These are phyloP conservation scores for Apis mellifera DNA, from an alignment of 1,140 invertebrate species.

Conservation along the genomic window DNA sequence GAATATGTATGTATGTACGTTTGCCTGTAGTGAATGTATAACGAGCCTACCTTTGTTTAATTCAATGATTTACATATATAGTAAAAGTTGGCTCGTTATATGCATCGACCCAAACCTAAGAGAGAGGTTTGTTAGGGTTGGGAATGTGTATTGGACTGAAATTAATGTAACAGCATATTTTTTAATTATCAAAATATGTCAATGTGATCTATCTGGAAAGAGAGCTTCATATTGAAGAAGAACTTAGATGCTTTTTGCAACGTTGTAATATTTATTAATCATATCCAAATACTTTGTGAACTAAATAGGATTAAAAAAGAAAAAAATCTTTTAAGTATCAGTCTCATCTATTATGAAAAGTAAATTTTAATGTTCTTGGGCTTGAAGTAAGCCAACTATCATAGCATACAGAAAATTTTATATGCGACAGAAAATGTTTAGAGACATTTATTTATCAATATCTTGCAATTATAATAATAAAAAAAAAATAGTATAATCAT, in stretches of 20 bases:
- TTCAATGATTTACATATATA: conserved; percentile 62
- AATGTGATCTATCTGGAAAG: conserved; percentile 56
- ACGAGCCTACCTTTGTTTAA: conserved; percentile 62
- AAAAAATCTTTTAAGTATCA: conserved; percentile 57
- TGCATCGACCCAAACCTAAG: conserved; percentile 54
- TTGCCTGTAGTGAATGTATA: conserved; percentile 74
- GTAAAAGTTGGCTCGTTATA: conserved; percentile 57
- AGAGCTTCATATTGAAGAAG: conserved; percentile 66
- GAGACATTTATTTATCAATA: conserved; percentile 64
- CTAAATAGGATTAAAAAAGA: conserved; percentile 47
- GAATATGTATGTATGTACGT: conserved; percentile 71
- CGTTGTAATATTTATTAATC: conserved; percentile 65
- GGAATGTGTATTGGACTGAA: conserved; percentile 71
- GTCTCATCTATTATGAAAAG: conserved; percentile 51
- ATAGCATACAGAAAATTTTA: conserved; percentile 60
- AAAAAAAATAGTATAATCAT: conserved; percentile 54
- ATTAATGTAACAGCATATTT: conserved; percentile 64
- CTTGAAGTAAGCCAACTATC: conserved; percentile 36
- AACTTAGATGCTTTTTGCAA: conserved; percentile 69
- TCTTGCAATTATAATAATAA: conserved; percentile 56
- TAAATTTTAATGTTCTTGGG: conserved; percentile 49
- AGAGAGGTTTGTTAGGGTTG: conserved; percentile 58
- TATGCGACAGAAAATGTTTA: conserved; percentile 57
- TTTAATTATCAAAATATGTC: conserved; percentile 63
- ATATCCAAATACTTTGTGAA: conserved; percentile 60